Evolutionary conservation across 2,797 vertebrate species (phyloP).

Genomic region (Sparus aurata): DNA sequence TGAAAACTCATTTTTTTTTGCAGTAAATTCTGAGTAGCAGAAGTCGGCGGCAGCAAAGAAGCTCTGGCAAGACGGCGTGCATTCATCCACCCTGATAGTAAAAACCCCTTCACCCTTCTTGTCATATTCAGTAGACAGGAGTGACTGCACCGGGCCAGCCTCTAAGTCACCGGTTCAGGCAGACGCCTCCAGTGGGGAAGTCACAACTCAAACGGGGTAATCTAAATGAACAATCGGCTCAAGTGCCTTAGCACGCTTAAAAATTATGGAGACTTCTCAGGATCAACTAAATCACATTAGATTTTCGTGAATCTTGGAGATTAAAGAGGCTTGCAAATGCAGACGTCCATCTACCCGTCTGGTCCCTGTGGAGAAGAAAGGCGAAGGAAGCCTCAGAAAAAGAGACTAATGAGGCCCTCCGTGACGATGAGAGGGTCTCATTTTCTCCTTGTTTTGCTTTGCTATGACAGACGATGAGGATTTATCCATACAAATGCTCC

Average conservation of each 20-base stretch:
- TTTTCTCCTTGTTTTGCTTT: conserved; percentile 45
- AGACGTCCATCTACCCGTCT: conserved; percentile 27
- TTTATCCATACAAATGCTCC: conserved; percentile 26
- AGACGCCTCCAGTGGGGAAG: conserved; percentile 38
- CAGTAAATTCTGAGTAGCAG: conserved; percentile 32
- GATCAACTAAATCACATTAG: conserved; percentile 40
- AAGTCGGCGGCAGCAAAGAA: conserved; percentile 37
- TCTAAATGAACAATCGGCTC: conserved; percentile 48
- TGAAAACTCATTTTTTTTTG: conserved; percentile 38
- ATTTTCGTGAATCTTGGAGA: conserved; percentile 36
- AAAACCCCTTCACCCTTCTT: conserved; percentile 46
- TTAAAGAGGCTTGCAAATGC: conserved; percentile 43
- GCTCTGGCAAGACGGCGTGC: conserved; percentile 8
- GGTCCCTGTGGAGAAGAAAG: conserved; percentile 21
- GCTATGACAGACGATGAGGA: conserved; percentile 30
- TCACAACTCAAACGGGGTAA: conserved; percentile 24
- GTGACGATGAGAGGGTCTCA: conserved; percentile 38
- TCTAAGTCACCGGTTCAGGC: conserved; percentile 26
- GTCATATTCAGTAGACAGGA: conserved; percentile 34
- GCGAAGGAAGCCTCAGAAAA: conserved; percentile 33
- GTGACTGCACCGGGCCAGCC: conserved; percentile 14
- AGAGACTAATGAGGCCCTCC: conserved; percentile 67
- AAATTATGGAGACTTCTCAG: conserved; percentile 36
- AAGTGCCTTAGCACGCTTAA: conserved; percentile 29
- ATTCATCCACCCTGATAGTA: conserved; percentile 30